Percentiles rank a stretch among this genome's conserved stretches.
Evolutionary conservation across 2,888 invertebrate species (phyloP).

Genomic region (Euproctis similis): DNA sequence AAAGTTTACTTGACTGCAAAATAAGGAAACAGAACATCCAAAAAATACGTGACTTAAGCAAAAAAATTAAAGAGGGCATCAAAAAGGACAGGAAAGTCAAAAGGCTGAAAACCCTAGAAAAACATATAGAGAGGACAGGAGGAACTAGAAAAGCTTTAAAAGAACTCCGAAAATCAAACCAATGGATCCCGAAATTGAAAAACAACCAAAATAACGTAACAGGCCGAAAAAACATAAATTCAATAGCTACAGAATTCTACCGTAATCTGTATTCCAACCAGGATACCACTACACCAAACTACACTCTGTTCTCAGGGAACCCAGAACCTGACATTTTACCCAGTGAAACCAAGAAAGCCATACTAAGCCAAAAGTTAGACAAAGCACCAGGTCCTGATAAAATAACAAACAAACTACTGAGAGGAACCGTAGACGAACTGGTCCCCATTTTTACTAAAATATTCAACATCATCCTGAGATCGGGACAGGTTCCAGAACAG

Average conservation of each 20-base stretch:
- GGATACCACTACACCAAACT: neutral
- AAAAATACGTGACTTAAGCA: no score
- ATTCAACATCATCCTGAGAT: neutral
- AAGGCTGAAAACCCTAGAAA: no score
- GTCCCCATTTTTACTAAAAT: neutral
- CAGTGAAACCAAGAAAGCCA: constrained; percentile 1
- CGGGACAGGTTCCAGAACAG: neutral
- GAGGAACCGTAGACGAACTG: neutral
- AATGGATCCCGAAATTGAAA: neutral
- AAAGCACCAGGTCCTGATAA: constrained; percentile 3
- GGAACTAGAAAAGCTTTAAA: no score
- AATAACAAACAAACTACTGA: constrained; percentile 1
- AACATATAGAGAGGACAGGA: no score
- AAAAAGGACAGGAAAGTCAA: no score
- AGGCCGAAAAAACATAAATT: neutral
- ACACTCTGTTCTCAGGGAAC: neutral
- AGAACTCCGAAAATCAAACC: neutral
- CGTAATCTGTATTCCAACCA: neutral
- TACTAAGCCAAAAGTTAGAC: constrained; percentile 1
- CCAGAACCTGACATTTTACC: neutral
- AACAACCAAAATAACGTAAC: neutral
- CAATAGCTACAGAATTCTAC: neutral
- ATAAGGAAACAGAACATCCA: no score
- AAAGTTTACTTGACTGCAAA: no score
- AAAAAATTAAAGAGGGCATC: no score